Percentiles rank a stretch among this genome's conserved stretches.
Conservation (phyloP, 2,888 invertebrate species). For the Trilocha varians region DNA sequence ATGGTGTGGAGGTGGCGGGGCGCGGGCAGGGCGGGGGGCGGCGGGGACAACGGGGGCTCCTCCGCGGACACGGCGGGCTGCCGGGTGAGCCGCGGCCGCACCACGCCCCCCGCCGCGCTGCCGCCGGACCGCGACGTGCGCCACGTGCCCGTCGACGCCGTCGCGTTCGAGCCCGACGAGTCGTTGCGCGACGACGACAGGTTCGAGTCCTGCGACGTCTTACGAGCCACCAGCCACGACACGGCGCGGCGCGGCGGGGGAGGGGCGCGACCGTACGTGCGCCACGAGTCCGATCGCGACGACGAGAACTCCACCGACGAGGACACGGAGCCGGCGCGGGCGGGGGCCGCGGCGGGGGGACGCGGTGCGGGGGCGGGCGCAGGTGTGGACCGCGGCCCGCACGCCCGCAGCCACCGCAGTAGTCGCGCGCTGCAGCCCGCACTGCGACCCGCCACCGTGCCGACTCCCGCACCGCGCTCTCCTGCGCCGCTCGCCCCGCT, state of each 20-base stretch:
- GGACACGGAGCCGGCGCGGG: constrained; percentile 86
- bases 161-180: constrained; percentile 90
- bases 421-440: constrained; percentile 45
- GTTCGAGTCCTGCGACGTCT: constrained; percentile 94
- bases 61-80: constrained; percentile 87
- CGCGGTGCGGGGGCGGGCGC: constrained; percentile 40
- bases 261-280: constrained; percentile 83
- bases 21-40: constrained; percentile 43
- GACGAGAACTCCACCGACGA: constrained; percentile 93
- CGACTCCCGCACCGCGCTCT: constrained; percentile 63
- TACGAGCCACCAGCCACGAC: constrained; percentile 92
- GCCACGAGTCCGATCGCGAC: constrained; percentile 91
- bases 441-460: constrained; percentile 54
- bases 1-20: constrained; percentile 51
- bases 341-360: constrained; percentile 31
- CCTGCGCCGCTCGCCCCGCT: constrained; percentile 83
- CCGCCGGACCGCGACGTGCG: constrained; percentile 89
- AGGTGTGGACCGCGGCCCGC: constrained; percentile 28
- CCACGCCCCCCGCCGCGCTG: constrained; percentile 83
- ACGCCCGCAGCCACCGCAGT: constrained; percentile 49
- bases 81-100: constrained; percentile 84
- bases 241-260: constrained; percentile 87
- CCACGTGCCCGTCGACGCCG: constrained; percentile 93
- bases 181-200: constrained; percentile 92
- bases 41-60: constrained; percentile 75